A percentile compares a stretch with the other conserved stretches of the same genome.
Conservation (phyloP, 2,888 invertebrate genomes). For the Orthonevra nobilis region DNA sequence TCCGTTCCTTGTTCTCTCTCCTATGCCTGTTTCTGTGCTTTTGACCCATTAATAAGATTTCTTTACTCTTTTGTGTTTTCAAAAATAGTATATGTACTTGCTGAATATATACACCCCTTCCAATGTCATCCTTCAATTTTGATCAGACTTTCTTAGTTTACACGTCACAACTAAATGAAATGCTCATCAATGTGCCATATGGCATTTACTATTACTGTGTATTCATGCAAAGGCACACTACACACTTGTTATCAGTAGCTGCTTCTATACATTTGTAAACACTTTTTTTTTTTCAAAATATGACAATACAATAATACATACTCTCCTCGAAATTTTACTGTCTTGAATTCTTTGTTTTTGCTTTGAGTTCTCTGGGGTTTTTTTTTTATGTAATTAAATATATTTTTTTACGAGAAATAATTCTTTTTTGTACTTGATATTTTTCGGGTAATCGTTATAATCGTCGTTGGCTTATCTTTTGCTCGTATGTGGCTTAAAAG, state of each 20-base stretch:
- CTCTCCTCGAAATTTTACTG: background rate
- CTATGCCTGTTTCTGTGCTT: conserved; percentile 4
- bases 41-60: conserved; percentile 21
- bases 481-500: background rate
- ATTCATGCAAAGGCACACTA: background rate
- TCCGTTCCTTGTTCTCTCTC: conserved; percentile 10
- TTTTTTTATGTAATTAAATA: conserved; percentile 46
- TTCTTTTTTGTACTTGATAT: background rate
- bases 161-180: conserved; percentile 31
- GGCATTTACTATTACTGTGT: conserved; percentile 17
- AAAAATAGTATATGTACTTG: conserved; percentile 1
- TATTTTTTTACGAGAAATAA: conserved; percentile 2
- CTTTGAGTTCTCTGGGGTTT: conserved; percentile 18
- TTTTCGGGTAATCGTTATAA: background rate
- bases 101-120: conserved; percentile 4
- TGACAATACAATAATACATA: conserved; percentile 13
- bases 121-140: conserved; percentile 7
- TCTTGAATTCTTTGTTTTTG: conserved; percentile 16
- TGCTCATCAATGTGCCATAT: conserved; percentile 10
- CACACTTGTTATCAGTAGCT: conserved; percentile 36
- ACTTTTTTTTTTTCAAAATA: background rate
- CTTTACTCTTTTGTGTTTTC: conserved; percentile 3
- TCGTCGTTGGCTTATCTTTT: background rate
- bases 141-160: conserved; percentile 6
- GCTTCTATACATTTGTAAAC: conserved; percentile 26